These are phyloP conservation scores for Deilephila porcellus DNA, from an alignment of 2,888 invertebrate genomes.

Conservation along the genomic window DNA sequence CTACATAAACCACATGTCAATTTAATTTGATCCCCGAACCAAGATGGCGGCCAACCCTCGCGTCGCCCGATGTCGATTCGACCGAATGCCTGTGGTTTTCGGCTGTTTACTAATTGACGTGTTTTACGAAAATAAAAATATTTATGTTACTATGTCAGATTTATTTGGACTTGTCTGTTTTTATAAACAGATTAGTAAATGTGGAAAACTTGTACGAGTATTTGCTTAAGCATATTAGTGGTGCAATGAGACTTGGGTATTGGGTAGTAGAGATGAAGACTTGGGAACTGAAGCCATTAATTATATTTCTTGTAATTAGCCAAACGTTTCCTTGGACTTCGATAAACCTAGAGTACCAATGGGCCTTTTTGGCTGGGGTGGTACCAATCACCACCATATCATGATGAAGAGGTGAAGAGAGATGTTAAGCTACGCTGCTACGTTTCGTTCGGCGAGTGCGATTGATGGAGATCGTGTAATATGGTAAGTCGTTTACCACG, in stretches of 20 bases:
- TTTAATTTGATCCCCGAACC: conserved; percentile 82
- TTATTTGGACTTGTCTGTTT: conserved; percentile 43
- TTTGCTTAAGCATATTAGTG: background rate
- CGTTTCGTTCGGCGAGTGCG: too few relatives aligned
- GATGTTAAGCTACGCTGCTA: too few relatives aligned
- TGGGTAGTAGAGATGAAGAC: too few relatives aligned
- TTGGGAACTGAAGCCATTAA: too few relatives aligned
- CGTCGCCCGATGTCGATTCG: conserved; percentile 57
- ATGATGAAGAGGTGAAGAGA: too few relatives aligned
- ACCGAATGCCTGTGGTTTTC: conserved; percentile 73
- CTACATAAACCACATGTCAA: conserved; percentile 81
- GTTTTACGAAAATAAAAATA: conserved; percentile 72
- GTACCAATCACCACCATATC: too few relatives aligned
- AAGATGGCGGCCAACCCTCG: conserved; percentile 79
- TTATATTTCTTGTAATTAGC: too few relatives aligned
- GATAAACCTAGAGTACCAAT: too few relatives aligned
- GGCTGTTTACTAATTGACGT: conserved; percentile 76
- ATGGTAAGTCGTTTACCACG: too few relatives aligned
- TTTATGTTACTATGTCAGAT: conserved; percentile 61
- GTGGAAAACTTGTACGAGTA: background rate
- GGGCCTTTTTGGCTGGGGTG: too few relatives aligned
- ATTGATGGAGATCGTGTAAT: too few relatives aligned
- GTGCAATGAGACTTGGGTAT: background rate
- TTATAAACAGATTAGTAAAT: conserved; percentile 1
- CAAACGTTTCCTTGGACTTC: background rate